Percentiles rank a stretch among this genome's conserved stretches.
These are phyloP conservation scores for Theristicus caerulescens DNA, from an alignment of 2,113 vertebrate genomes.

Conservation along the genomic window DNA sequence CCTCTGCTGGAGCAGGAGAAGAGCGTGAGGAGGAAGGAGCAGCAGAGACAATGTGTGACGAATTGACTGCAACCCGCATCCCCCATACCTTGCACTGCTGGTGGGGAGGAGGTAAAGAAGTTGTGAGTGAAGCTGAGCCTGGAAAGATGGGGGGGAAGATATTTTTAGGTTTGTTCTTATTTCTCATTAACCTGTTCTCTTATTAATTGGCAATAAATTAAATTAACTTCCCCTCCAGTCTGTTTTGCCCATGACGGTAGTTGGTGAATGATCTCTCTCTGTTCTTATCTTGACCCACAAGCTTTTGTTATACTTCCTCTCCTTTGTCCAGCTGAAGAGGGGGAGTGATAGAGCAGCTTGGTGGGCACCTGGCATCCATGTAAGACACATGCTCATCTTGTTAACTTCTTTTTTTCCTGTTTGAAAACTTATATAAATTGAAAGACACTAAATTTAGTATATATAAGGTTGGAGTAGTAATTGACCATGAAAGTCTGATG, in stretches of 20 bases:
- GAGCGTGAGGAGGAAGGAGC: background rate
- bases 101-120: background rate
- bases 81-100: background rate
- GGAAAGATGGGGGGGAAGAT: background rate
- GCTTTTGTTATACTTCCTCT: background rate
- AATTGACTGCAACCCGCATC: background rate
- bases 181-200: background rate
- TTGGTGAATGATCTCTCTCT: background rate
- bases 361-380: background rate
- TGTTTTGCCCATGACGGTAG: background rate
- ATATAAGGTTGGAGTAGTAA: background rate
- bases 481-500: background rate
- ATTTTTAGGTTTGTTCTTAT: background rate
- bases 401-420: background rate
- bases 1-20: background rate
- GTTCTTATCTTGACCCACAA: accelerated
- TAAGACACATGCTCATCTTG: background rate
- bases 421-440: background rate
- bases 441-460: background rate
- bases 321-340: background rate
- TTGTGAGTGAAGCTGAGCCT: background rate
- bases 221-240: background rate
- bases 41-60: background rate
- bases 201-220: background rate
- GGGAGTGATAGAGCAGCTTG: background rate